Percentiles rank a stretch among this genome's conserved stretches.
Conservation (phyloP, 2,797 vertebrate genomes). For the Margarornis squamiger region DNA sequence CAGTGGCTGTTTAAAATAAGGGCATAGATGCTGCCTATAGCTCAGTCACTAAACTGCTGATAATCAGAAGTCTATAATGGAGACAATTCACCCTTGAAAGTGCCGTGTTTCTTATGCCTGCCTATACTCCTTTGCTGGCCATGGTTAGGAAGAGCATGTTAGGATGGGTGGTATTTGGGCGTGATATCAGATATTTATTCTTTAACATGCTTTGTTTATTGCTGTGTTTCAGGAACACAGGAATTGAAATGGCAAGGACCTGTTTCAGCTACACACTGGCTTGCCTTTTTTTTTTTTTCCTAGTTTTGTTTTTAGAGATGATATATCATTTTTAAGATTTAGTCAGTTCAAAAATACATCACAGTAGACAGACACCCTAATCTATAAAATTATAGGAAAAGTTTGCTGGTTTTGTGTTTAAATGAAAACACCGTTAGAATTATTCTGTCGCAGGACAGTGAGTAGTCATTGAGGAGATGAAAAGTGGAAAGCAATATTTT, state of each 20-base stretch:
- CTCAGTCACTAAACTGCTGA: neutral
- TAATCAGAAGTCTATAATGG: neutral
- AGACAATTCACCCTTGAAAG: neutral
- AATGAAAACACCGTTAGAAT: neutral
- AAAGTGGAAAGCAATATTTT: neutral
- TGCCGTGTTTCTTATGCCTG: neutral
- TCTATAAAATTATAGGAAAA: neutral
- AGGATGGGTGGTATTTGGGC: neutral
- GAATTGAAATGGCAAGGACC: neutral
- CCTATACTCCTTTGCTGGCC: neutral
- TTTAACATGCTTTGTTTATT: neutral
- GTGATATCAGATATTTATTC: neutral
- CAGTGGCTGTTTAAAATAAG: neutral
- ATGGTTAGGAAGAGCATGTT: neutral
- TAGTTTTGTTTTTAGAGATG: neutral
- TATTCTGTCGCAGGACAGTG: neutral
- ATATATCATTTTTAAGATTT: neutral
- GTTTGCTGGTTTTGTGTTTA: neutral
- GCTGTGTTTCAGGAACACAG: neutral
- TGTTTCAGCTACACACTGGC: neutral
- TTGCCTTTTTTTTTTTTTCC: neutral
- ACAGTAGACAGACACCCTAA: neutral
- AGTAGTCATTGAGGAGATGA: neutral
- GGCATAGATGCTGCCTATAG: neutral
- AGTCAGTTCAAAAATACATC: neutral